Percentiles rank a stretch among this genome's conserved stretches.
These are phyloP conservation scores for Bombus sylvicola DNA, from an alignment of 1,140 invertebrate species.

Conservation along the genomic window DNA sequence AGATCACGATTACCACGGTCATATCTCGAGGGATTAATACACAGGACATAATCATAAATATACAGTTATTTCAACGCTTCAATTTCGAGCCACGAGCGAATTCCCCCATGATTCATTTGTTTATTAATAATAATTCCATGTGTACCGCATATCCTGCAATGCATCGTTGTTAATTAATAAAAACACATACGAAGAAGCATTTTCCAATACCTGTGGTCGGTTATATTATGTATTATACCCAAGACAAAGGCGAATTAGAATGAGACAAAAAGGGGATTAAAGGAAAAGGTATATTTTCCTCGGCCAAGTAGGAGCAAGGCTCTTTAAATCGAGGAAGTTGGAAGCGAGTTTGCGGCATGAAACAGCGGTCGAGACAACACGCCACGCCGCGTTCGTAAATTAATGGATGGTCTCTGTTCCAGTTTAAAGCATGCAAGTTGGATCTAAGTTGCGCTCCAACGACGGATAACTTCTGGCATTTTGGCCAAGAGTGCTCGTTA, in stretches of 20 bases:
- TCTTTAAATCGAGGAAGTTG: constrained; percentile 3
- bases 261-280: neutral
- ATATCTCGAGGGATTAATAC: neutral
- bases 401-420: constrained; percentile 71
- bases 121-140: constrained; percentile 3
- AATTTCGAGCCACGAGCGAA: neutral
- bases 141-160: neutral
- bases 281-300: too few species aligned
- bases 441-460: constrained; percentile 62
- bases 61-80: constrained; percentile 6
- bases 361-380: constrained; percentile 77
- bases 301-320: neutral
- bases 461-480: constrained; percentile 65
- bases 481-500: constrained; percentile 57
- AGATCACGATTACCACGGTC: neutral
- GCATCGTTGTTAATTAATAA: neutral
- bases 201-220: neutral
- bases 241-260: neutral
- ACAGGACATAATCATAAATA: neutral
- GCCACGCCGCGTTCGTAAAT: constrained; percentile 74
- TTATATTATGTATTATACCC: neutral
- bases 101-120: neutral
- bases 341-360: constrained; percentile 40
- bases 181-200: neutral
- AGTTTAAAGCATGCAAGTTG: constrained; percentile 73